These are phyloP conservation scores for Poeciliopsis turneri DNA, from an alignment of 2,797 vertebrate genomes.

Conservation along the genomic window DNA sequence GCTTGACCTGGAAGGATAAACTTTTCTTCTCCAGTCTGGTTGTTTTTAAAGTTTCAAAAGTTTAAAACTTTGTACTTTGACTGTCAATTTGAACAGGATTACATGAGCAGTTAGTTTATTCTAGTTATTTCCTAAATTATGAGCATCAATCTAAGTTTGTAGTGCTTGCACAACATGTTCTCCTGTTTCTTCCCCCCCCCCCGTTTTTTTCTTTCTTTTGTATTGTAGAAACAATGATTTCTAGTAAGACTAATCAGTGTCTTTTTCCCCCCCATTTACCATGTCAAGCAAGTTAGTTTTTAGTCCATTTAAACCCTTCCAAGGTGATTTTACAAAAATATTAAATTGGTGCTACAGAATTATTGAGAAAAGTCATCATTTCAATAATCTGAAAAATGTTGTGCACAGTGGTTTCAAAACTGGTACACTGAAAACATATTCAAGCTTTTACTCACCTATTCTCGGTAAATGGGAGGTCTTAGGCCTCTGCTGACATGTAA, in stretches of 20 bases:
- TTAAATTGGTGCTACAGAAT: no score
- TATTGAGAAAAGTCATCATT: no score
- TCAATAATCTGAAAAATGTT: neutral
- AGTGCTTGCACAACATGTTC: neutral
- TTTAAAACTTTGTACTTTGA: neutral
- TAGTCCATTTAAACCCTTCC: no score
- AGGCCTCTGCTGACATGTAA: conserved; percentile 23
- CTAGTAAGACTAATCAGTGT: no score
- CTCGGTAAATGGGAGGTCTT: conserved; percentile 30
- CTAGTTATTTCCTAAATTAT: neutral
- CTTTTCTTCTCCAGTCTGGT: neutral
- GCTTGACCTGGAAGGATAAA: neutral
- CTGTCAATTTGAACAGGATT: neutral
- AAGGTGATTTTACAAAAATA: no score
- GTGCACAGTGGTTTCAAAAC: neutral
- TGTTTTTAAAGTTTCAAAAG: neutral
- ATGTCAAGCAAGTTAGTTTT: no score
- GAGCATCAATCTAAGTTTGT: neutral
- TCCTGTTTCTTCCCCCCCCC: neutral
- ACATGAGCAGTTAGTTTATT: neutral
- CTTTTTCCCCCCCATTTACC: no score
- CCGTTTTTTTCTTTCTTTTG: neutral
- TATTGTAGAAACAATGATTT: no score
- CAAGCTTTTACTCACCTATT: neutral
- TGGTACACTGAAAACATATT: neutral